Conservation (phyloP, 2,888 invertebrate species). For the Brachyptera putata region DNA sequence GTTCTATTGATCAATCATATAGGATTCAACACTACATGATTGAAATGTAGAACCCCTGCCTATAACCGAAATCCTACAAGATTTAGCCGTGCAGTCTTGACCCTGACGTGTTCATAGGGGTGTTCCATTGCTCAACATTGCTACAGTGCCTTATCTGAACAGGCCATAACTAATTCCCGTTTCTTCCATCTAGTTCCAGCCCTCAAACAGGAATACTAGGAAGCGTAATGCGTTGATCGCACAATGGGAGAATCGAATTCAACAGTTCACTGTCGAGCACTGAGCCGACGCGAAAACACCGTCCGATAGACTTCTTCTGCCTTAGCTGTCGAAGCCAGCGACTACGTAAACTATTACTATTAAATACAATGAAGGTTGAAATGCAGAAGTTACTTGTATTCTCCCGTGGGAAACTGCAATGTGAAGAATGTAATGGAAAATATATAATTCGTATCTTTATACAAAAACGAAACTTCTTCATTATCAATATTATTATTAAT, state of each 20-base stretch:
- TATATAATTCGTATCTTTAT: background rate
- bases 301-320: no score
- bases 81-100: no score
- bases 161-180: no score
- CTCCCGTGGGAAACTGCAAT: no score
- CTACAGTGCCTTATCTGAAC: no score
- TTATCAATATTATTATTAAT: background rate
- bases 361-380: background rate
- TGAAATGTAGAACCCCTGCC: no score
- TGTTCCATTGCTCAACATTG: no score
- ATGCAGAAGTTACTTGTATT: background rate
- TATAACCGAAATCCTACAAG: no score
- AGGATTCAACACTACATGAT: no score
- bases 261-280: slow-evolving; percentile 42
- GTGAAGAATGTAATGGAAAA: background rate
- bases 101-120: no score
- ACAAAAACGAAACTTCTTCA: background rate
- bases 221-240: slow-evolving; percentile 58
- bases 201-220: slow-evolving; percentile 31
- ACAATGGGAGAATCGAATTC: slow-evolving; percentile 77
- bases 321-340: background rate
- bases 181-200: slow-evolving; percentile 24
- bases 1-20: no score
- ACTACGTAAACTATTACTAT: background rate
- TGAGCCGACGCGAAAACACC: background rate